Evolutionary conservation across 2,113 vertebrate species (phyloP).

Genomic region (Colistium nudipinnis): DNA sequence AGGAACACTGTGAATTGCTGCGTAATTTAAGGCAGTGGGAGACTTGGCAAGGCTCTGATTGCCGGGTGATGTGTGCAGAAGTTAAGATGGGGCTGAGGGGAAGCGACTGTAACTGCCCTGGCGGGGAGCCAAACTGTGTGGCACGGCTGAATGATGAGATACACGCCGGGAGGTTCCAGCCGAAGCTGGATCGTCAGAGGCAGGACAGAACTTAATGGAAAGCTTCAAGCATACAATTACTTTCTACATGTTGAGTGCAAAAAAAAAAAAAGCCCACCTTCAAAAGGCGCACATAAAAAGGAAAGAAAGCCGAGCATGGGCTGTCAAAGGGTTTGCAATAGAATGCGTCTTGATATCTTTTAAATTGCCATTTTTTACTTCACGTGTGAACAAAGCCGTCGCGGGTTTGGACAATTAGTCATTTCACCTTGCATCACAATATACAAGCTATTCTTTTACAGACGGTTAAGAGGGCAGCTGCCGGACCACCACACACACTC

Average conservation of each 20-base stretch:
- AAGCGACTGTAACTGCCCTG: conserved; percentile 33
- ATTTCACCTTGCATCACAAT: conserved; percentile 4
- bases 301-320: conserved; percentile 16
- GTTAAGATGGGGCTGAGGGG: conserved; percentile 12
- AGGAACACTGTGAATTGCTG: conserved; percentile 44
- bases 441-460: conserved; percentile 12
- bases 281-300: conserved; percentile 5
- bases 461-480: not conserved
- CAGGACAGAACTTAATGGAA: conserved; percentile 28
- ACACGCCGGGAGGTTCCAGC: conserved; percentile 37
- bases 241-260: conserved; percentile 35
- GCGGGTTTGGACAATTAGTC: not conserved
- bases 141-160: conserved; percentile 67
- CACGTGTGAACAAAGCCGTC: not conserved
- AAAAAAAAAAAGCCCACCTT: conserved; percentile 11
- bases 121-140: conserved; percentile 57
- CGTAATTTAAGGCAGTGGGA: conserved; percentile 57
- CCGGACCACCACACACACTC: not conserved
- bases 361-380: not conserved
- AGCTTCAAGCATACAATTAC: conserved; percentile 56
- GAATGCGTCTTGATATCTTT: not conserved
- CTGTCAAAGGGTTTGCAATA: conserved; percentile 9
- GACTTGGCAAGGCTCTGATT: conserved; percentile 51
- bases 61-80: conserved; percentile 44
- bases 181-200: conserved; percentile 38